Conservation (phyloP, 2,113 vertebrate genomes). For the Lophius piscatorius region DNA sequence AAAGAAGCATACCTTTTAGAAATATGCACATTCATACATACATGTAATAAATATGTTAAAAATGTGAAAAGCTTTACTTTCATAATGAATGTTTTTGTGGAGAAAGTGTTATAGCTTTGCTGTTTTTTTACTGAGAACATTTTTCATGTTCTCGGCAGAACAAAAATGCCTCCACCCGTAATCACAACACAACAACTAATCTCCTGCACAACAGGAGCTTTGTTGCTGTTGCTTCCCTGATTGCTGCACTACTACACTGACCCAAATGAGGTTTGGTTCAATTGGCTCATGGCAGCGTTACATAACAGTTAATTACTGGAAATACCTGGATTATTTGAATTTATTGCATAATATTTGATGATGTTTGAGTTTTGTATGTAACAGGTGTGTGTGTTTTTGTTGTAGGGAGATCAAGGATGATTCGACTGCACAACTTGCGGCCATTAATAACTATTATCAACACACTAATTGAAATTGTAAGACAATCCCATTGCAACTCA, state of each 20-base stretch:
- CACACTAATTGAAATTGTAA: no score
- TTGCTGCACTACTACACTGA: constrained; percentile 16
- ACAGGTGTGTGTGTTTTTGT: neutral
- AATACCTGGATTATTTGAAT: constrained; percentile 11
- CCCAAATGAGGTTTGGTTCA: constrained; percentile 16
- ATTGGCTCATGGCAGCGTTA: constrained; percentile 10
- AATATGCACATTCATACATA: neutral
- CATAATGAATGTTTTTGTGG: neutral
- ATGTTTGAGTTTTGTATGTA: constrained; percentile 1
- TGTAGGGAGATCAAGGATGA: neutral
- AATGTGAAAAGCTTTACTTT: constrained; percentile 3
- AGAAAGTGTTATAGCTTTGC: neutral
- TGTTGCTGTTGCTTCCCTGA: constrained; percentile 20
- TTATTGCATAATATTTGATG: neutral
- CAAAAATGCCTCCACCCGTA: constrained; percentile 15
- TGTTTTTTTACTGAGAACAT: neutral
- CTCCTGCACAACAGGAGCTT: constrained; percentile 42
- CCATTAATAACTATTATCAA: no score
- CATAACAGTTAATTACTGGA: constrained; percentile 26
- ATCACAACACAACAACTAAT: constrained; percentile 30
- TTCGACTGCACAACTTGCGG: no score
- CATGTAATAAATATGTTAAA: neutral
- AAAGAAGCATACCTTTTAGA: no score
- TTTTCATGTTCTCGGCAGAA: constrained; percentile 8
- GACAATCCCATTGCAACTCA: no score